These are phyloP conservation scores for Oncorhynchus nerka DNA, from an alignment of 2,113 vertebrate genomes.

Conservation along the genomic window DNA sequence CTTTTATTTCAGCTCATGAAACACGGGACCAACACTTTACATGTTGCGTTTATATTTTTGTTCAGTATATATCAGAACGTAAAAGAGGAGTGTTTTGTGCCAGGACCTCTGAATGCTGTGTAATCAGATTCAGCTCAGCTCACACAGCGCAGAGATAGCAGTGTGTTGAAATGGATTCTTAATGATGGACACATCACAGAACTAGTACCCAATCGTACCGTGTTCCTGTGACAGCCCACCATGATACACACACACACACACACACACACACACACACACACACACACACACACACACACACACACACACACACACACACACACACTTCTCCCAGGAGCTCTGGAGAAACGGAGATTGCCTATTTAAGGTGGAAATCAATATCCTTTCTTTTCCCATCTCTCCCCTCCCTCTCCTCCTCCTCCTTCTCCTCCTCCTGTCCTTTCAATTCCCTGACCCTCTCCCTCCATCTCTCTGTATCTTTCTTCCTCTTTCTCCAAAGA, in stretches of 20 bases:
- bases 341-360: constrained; percentile 61
- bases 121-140: no score
- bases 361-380: constrained; percentile 71
- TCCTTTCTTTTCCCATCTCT: constrained; percentile 62
- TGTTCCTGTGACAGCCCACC: no score
- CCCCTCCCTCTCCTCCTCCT: constrained; percentile 40
- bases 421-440: constrained; percentile 42
- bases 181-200: no score
- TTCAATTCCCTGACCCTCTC: constrained; percentile 48
- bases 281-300: constrained; percentile 37
- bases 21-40: no score
- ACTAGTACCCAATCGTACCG: no score
- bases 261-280: constrained; percentile 25
- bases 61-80: neutral
- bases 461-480: constrained; percentile 32
- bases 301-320: constrained; percentile 40
- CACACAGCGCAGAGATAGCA: no score
- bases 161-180: no score
- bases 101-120: no score
- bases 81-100: neutral
- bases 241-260: constrained; percentile 4
- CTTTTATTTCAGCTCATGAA: no score
- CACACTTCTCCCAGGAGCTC: constrained; percentile 43
- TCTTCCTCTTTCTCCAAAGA: constrained; percentile 31
- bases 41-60: no score